phyloP scores from a whole-genome alignment of 2,888 invertebrate genomes.

The Tetropium fuscum region DNA sequence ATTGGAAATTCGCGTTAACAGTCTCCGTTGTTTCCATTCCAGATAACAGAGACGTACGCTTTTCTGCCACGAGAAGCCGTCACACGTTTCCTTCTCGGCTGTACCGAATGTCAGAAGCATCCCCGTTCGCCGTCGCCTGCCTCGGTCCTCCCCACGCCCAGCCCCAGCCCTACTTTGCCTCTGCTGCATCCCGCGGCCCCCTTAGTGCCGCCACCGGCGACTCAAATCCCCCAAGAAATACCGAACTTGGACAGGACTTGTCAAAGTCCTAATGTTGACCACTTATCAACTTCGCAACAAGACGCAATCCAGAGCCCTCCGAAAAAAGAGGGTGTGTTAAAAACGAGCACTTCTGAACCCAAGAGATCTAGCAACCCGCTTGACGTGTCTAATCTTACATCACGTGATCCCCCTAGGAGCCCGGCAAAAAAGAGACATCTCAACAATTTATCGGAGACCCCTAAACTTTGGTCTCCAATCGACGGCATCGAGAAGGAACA shows the following conservation, averaged over 20 bases:
- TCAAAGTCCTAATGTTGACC: constrained; percentile 18
- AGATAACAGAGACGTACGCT: constrained; percentile 97
- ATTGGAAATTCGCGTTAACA: constrained; percentile 20
- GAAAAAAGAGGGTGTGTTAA: constrained; percentile 52
- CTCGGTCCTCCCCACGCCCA: constrained; percentile 64
- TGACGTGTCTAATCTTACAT: constrained; percentile 73
- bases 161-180: constrained; percentile 60
- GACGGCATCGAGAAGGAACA: constrained; percentile 59
- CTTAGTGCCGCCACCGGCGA: constrained; percentile 38
- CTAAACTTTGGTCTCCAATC: constrained; percentile 75
- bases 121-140: constrained; percentile 76
- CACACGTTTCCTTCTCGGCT: constrained; percentile 94
- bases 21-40: constrained; percentile 59
- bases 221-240: constrained; percentile 25
- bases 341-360: constrained; percentile 49
- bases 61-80: constrained; percentile 97
- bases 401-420: constrained; percentile 70
- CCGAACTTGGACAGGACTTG: constrained; percentile 15
- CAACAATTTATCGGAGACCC: constrained; percentile 60
- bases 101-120: constrained; percentile 91
- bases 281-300: constrained; percentile 2
- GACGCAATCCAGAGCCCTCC: constrained; percentile 45
- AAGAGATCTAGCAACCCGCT: constrained; percentile 72
- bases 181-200: constrained; percentile 43
- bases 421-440: constrained; percentile 61